Evolutionary conservation across 1,140 invertebrate species (phyloP), one percentile per base, ranked within the genome.

Genomic region (Palaemon carinicauda): DNA sequence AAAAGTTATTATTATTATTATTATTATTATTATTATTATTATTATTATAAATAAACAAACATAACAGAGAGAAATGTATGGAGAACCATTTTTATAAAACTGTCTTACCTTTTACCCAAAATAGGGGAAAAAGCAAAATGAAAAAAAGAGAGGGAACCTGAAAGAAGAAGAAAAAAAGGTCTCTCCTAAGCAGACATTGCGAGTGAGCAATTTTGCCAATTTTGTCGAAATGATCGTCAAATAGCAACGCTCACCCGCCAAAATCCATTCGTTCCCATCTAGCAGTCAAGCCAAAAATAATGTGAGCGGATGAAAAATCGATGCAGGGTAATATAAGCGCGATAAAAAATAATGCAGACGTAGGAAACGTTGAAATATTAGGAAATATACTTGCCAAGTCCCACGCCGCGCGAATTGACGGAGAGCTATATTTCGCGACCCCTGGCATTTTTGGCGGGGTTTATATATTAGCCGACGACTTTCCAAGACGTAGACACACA

Each of bases 271-370:
- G 81, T 82, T 82, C 81, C 81, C 81, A 82, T 82, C 81, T 74
- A 82, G 81, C 81, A 82, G 81, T 75, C 51, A 82, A 75, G 81
- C 81, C 81, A 84, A 84, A 84, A 84, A 84, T 84, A 84, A 84
- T 84, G 82, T 60, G 73, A 31, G 73, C 82, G 52, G 56, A 78
- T 84, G 82, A 84, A 84, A 84, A 84, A 84, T 84, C 82, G 82
- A 84, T 84, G 82, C 74, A 31, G 56, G 54, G 82, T 84, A 84
- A 84, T 84, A 84, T 84, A 79, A 84, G 82, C 74, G 82, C 74
- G 82, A 84, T 84, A 84, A 84, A 84, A 84, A 84, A 84, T 84
- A 78, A 84, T 84, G 82, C 82, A 84, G 82, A 84, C 82, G 74
- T 74, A 79, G 82, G 82, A 84, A 84, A 84, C 65, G 75, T 79